These are phyloP conservation scores for Papilio elwesi DNA, from an alignment of 2,888 invertebrate species.

Conservation along the genomic window DNA sequence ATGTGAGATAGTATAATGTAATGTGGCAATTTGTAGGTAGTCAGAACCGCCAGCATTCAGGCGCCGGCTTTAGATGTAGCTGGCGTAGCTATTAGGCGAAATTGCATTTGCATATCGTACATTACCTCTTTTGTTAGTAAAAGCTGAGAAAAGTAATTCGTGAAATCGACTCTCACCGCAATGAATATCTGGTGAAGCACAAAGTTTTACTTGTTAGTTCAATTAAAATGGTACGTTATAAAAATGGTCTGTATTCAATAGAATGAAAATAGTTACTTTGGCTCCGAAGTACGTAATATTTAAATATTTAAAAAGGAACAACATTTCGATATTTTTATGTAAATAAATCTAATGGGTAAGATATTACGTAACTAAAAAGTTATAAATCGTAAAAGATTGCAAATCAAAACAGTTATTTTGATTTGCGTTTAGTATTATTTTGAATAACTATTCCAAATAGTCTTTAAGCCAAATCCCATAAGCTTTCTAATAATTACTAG, in stretches of 20 bases:
- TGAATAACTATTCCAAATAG: background rate
- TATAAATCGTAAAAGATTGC: no score
- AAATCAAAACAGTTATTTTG: no score
- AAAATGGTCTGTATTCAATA: no score
- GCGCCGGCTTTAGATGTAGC: constrained; percentile 50
- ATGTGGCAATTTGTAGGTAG: constrained; percentile 37
- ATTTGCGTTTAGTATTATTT: no score
- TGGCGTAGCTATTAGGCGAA: constrained; percentile 67
- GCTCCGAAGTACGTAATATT: no score
- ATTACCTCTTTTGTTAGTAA: constrained; percentile 47
- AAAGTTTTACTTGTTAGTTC: no score
- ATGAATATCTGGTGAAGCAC: background rate
- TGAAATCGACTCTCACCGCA: constrained; percentile 46
- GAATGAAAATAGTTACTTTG: no score
- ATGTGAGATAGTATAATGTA: constrained; percentile 30
- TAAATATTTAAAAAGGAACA: no score
- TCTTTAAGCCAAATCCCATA: background rate
- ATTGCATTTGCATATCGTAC: constrained; percentile 79
- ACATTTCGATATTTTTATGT: no score
- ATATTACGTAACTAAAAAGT: no score
- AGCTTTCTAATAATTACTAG: constrained; percentile 10
- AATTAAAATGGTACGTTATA: no score
- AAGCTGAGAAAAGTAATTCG: constrained; percentile 49
- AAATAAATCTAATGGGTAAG: no score
- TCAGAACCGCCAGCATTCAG: constrained; percentile 43